phyloP scores from a whole-genome alignment of 2,797 vertebrate genomes.

The Platyrinchus mystaceus region DNA sequence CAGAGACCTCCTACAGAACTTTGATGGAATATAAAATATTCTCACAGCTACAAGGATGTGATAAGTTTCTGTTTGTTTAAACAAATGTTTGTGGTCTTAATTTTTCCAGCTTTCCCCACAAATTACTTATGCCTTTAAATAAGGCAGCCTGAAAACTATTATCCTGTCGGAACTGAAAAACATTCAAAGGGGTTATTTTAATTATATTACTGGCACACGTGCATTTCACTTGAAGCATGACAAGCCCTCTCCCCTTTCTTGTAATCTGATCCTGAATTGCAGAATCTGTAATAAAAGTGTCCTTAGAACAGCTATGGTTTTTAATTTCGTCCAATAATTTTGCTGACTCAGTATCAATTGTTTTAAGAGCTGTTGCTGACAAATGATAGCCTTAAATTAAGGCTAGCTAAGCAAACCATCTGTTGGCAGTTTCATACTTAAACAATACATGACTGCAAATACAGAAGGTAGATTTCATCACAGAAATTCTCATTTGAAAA shows the following conservation, averaged over 20 bases:
- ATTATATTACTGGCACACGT: conserved; percentile 11
- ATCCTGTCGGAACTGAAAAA: neutral
- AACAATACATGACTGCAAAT: neutral
- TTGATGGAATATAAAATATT: conserved; percentile 18
- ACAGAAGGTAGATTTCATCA: conserved; percentile 39
- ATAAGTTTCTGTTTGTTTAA: conserved; percentile 45
- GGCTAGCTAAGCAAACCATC: conserved; percentile 8
- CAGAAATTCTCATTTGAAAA: neutral
- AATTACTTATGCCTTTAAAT: conserved; percentile 6
- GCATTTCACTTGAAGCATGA: conserved; percentile 4
- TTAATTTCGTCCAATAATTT: conserved; percentile 10
- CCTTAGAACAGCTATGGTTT: neutral
- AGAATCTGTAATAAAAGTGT: conserved; percentile 16
- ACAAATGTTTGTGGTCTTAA: conserved; percentile 49
- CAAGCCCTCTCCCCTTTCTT: conserved; percentile 3
- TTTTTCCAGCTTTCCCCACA: conserved; percentile 31
- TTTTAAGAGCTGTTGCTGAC: conserved; percentile 32
- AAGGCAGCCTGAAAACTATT: conserved; percentile 50
- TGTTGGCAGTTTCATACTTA: neutral
- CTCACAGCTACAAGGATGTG: conserved; percentile 1
- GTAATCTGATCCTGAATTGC: conserved; percentile 32
- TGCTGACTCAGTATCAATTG: conserved; percentile 52
- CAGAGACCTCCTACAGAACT: conserved; percentile 19
- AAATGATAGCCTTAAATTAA: neutral
- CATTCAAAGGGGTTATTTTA: conserved; percentile 31